Conservation (phyloP, 2,888 invertebrate species). For the Tipula helvola region DNA sequence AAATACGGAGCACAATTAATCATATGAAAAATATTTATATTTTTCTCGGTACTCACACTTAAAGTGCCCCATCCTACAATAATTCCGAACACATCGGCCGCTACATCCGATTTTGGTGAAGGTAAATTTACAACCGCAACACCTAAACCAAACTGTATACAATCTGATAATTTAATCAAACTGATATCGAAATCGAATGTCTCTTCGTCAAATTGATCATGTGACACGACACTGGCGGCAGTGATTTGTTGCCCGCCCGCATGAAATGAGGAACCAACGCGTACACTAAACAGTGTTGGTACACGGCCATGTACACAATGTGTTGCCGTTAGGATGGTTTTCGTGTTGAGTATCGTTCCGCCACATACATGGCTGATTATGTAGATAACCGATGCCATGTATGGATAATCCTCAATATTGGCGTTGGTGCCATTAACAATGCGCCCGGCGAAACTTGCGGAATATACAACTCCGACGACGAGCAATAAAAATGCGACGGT, state of each 20-base stretch:
- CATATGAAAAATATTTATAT: background rate
- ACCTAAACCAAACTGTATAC: background rate
- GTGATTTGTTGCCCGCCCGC: background rate
- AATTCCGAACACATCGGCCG: background rate
- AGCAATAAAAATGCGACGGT: background rate
- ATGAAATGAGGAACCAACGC: background rate
- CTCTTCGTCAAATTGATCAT: background rate
- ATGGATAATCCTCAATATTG: slow-evolving; percentile 24
- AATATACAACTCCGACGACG: background rate
- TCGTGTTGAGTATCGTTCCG: slow-evolving; percentile 27
- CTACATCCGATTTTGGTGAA: background rate
- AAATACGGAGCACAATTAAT: background rate
- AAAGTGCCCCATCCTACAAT: background rate
- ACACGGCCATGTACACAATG: slow-evolving; percentile 23
- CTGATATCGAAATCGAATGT: background rate
- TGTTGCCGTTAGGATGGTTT: slow-evolving; percentile 30
- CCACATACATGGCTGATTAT: slow-evolving; percentile 25
- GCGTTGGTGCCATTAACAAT: slow-evolving; percentile 29
- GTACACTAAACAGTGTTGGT: background rate
- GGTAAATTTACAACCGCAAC: background rate
- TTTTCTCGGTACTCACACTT: background rate
- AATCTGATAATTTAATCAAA: background rate
- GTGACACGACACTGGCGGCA: background rate
- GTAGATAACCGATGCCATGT: slow-evolving; percentile 26
- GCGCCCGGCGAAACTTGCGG: slow-evolving; percentile 14